phyloP scores from a whole-genome alignment of 92 coral and sea anemone genomes.

The Desmophyllum pertusum region DNA sequence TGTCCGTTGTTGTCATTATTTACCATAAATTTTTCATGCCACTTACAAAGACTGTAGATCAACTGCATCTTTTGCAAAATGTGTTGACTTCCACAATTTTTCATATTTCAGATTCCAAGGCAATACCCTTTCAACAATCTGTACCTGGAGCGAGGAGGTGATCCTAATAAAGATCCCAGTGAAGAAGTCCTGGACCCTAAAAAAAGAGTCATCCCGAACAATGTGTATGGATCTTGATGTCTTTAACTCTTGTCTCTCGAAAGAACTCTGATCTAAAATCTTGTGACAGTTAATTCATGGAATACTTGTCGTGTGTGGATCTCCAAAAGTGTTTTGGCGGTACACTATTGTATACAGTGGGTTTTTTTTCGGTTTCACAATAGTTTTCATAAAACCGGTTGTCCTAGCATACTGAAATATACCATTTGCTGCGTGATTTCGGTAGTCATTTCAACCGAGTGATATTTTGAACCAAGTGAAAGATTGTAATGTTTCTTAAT shows the following conservation, averaged over 20 bases:
- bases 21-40: neutral
- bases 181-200: slow-evolving; percentile 17
- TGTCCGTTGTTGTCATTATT: too few relatives aligned
- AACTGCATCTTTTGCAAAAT: neutral
- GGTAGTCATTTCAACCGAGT: too few relatives aligned
- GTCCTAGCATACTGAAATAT: neutral
- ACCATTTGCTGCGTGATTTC: neutral
- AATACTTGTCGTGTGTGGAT: neutral
- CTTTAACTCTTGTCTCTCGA: neutral
- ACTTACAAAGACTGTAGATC: neutral
- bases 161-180: slow-evolving; percentile 70
- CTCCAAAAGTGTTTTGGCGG: neutral
- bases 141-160: slow-evolving; percentile 86
- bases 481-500: neutral
- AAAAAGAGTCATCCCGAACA: slow-evolving; percentile 14
- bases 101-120: slow-evolving; percentile 67
- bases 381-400: neutral
- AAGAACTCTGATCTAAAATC: neutral
- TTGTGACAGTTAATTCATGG: neutral
- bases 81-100: neutral
- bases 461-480: neutral
- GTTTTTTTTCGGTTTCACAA: neutral
- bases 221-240: slow-evolving; percentile 28
- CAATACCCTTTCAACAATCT: slow-evolving; percentile 82
- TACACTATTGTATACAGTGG: neutral